phyloP scores from a whole-genome alignment of 2,113 vertebrate genomes.

The Silurus meridionalis region DNA sequence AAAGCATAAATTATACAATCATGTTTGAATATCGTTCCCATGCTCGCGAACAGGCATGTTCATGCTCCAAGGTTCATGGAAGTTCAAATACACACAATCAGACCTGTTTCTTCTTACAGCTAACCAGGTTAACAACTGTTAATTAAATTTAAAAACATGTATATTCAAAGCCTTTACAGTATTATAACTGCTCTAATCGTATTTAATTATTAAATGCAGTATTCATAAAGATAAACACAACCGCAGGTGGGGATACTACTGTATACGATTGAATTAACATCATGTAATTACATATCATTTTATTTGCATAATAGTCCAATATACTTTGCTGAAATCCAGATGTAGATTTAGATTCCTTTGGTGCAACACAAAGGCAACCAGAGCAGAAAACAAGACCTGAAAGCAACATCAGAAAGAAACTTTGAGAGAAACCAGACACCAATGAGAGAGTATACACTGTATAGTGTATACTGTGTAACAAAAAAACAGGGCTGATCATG shows the following conservation, averaged over 20 bases:
- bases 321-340: background rate
- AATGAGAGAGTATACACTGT: background rate
- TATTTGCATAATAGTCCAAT: background rate
- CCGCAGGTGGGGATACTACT: background rate
- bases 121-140: background rate
- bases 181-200: background rate
- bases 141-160: background rate
- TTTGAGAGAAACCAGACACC: background rate
- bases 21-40: background rate
- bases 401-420: background rate
- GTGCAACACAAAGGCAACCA: background rate
- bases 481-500: background rate
- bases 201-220: background rate
- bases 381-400: background rate
- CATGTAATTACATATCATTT: background rate
- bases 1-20: background rate
- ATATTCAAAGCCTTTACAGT: background rate
- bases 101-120: background rate
- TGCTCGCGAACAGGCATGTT: background rate
- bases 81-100: background rate
- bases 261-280: background rate
- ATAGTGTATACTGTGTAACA: background rate
- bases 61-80: background rate
- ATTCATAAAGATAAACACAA: no score
- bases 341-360: background rate